phyloP scores from a whole-genome alignment of 2,888 invertebrate genomes.

The Drosophila prolongata region DNA sequence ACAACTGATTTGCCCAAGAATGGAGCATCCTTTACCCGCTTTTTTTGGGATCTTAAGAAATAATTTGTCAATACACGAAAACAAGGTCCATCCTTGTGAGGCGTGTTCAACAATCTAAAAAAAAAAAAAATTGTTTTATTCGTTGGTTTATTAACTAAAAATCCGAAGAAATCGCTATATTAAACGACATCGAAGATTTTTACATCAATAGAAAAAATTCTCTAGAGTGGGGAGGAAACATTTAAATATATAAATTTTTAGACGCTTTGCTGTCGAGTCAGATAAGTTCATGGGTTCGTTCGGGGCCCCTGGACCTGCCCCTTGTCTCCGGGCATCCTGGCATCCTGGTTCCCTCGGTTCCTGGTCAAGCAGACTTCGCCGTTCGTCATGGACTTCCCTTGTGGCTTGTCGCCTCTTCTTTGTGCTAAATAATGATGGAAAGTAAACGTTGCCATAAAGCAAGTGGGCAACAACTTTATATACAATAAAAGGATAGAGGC shows the following conservation, averaged over 20 bases:
- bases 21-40: no score
- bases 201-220: no score
- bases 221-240: background rate
- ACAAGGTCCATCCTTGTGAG: no score
- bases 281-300: slow-evolving; percentile 22
- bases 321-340: background rate
- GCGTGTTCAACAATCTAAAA: no score
- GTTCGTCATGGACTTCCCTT: slow-evolving; percentile 47
- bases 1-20: no score
- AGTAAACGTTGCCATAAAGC: slow-evolving; percentile 65
- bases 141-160: no score
- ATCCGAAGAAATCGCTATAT: no score
- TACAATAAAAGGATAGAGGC: slow-evolving; percentile 23
- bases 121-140: no score
- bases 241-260: slow-evolving; percentile 37
- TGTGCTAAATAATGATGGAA: slow-evolving; percentile 79
- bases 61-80: no score
- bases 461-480: slow-evolving; percentile 50
- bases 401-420: slow-evolving; percentile 72
- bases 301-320: background rate
- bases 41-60: no score
- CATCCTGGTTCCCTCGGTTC: background rate
- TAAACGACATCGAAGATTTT: no score
- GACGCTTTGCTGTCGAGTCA: slow-evolving; percentile 21
- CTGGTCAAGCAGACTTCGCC: slow-evolving; percentile 15